Evolutionary conservation across 2,888 invertebrate genomes (phyloP).

Genomic region (Brachycybe producta): DNA sequence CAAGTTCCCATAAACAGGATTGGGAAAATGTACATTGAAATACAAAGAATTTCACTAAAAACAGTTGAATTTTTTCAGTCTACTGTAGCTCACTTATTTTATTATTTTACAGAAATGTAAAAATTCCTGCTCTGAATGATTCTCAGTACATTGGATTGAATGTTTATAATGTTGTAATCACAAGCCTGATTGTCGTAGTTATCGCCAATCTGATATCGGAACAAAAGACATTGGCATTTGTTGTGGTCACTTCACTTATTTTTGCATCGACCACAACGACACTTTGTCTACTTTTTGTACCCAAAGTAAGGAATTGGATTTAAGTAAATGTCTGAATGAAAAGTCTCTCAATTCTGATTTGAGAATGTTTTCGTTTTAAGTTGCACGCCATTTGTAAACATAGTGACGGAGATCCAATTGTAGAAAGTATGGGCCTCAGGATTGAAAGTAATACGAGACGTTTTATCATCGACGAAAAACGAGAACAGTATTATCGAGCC

Average conservation of each 20-base stretch:
- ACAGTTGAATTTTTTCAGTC: too few relatives aligned
- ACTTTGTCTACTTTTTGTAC: slow-evolving; percentile 69
- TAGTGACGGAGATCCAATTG: slow-evolving; percentile 52
- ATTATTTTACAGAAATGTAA: slow-evolving; percentile 71
- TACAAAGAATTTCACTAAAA: too few relatives aligned
- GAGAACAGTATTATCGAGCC: slow-evolving; percentile 66
- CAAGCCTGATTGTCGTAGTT: slow-evolving; percentile 72
- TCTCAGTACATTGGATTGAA: slow-evolving; percentile 87
- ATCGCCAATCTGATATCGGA: slow-evolving; percentile 77
- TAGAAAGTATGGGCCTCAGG: slow-evolving; percentile 74
- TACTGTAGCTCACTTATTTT: too few relatives aligned
- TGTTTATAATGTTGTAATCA: slow-evolving; percentile 81
- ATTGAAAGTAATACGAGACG: slow-evolving; percentile 73
- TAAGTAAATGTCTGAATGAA: neutral
- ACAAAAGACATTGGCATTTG: slow-evolving; percentile 61
- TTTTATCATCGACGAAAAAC: slow-evolving; percentile 67
- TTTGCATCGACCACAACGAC: slow-evolving; percentile 75
- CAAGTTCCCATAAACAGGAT: too few relatives aligned
- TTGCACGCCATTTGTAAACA: slow-evolving; percentile 35
- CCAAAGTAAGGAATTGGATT: slow-evolving; percentile 44
- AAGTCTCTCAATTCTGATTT: neutral
- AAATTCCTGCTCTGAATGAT: slow-evolving; percentile 81
- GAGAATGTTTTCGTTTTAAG: slow-evolving; percentile 25
- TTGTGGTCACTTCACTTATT: slow-evolving; percentile 69
- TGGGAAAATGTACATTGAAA: too few relatives aligned